Base-by-base conservation (phyloP, 2,797 vertebrate species). In the Tympanoctomys barrerae region DNA sequence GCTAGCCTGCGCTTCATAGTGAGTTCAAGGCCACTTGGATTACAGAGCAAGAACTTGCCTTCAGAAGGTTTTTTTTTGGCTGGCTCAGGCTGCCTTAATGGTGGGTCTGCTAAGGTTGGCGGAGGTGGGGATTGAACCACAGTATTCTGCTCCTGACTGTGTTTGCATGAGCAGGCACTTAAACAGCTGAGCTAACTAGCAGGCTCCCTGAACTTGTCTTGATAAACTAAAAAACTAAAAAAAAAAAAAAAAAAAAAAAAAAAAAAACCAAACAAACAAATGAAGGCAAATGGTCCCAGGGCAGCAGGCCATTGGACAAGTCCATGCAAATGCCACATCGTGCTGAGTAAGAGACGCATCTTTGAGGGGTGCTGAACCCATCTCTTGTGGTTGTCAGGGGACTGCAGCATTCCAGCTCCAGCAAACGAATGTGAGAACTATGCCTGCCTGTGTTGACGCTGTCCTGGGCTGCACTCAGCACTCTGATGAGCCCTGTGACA, bases 401-500 rank as follows among this genome's bases (percentile, higher is more conserved):
- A 49, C 24, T 81, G 75, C 26, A 26, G 22, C 8, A 31, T 3
- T 59, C 52, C 28, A 52, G 19, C 71, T 33, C 0, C 0, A 22
- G 54, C 46, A 66, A 62, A 70, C 3, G 22, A 7, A 36, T 18
- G 28, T 0, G 2, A 8, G 33, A 8, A 54, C 46, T 39, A 8
- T 33, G 28, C 52, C 71, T 75, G 85, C 78, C 33, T 61, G 85
- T 42, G 33, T 57, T 31, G 26, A 64, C 3, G 10, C 54, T 3
- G 57, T 16, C 36, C 64, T 52, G 8, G 33, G 46, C 36, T 46
- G 0, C 39, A 5, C 26, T 54, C 6, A 52, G 1, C 31, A 26
- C 59, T 42, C 28, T 33, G 0, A 36, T 22, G 5, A 26, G 82
- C 59, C 31, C 0, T 0, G 0, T 13, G 70, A 73, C 59, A 46